Evolutionary conservation across 2,797 vertebrate genomes (phyloP).

Genomic region (Diplodus sargus): DNA sequence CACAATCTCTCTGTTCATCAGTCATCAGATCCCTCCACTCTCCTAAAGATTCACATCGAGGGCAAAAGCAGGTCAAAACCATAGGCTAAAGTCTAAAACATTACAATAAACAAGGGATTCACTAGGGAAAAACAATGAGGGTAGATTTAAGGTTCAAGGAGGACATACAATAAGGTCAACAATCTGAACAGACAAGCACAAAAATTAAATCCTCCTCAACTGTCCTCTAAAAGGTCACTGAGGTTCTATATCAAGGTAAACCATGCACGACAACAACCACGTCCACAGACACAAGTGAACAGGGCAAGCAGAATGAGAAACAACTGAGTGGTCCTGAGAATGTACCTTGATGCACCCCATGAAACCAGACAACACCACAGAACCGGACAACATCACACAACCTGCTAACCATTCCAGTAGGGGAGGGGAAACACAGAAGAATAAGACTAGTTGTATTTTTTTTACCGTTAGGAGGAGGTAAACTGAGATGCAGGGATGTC

Average conservation of each 20-base stretch:
- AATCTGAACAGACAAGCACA: conserved; percentile 54
- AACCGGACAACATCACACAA: conserved; percentile 74
- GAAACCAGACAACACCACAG: conserved; percentile 74
- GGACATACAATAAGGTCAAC: conserved; percentile 55
- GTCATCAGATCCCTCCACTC: conserved; percentile 1
- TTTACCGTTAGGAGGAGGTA: conserved; percentile 84
- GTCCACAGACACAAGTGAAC: conserved; percentile 65
- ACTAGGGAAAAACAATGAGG: conserved; percentile 48
- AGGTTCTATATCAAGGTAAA: conserved; percentile 36
- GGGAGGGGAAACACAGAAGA: conserved; percentile 56
- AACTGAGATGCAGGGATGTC: conserved; percentile 86
- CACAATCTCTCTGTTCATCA: neutral
- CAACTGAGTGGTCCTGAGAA: conserved; percentile 53
- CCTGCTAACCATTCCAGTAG: conserved; percentile 60
- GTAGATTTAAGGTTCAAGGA: conserved; percentile 40
- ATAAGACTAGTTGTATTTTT: conserved; percentile 58
- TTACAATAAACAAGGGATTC: conserved; percentile 34
- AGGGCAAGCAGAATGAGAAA: conserved; percentile 71
- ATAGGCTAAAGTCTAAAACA: conserved; percentile 22
- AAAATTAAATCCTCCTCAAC: conserved; percentile 33
- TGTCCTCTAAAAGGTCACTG: conserved; percentile 22
- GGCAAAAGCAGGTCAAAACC: conserved; percentile 5
- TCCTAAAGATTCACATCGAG: conserved; percentile 18
- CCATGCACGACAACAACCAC: conserved; percentile 72
- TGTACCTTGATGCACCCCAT: conserved; percentile 70